Conservation (phyloP, 2,888 invertebrate genomes). For the Sminthurinus aureus region DNA sequence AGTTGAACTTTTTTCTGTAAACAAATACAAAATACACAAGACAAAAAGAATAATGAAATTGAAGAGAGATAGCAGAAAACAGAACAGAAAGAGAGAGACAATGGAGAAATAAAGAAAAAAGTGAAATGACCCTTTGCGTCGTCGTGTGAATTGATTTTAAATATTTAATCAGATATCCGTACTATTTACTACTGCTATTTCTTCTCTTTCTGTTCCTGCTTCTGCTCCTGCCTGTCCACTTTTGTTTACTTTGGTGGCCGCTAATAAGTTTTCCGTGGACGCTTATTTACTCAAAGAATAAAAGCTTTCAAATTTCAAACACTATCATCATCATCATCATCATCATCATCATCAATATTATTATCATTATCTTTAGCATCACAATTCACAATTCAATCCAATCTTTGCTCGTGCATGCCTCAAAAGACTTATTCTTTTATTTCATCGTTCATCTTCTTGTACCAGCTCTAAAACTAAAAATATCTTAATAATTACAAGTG, state of each 20-base stretch:
- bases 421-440: too few species aligned
- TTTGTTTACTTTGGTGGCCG: conserved; percentile 31
- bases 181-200: background rate
- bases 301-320: background rate
- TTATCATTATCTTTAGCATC: too few species aligned
- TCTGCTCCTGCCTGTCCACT: conserved; percentile 26
- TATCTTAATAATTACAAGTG: background rate
- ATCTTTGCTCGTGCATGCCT: too few species aligned
- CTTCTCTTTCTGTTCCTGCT: conserved; percentile 4
- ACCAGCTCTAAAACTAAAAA: background rate
- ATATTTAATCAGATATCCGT: conserved; percentile 27
- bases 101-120: background rate
- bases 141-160: conserved; percentile 37
- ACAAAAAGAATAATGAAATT: background rate
- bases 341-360: background rate
- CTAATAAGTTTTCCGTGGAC: conserved; percentile 31
- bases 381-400: too few species aligned
- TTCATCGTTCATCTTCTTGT: too few species aligned
- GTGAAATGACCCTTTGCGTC: conserved; percentile 13
- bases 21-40: too few species aligned
- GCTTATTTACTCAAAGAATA: conserved; percentile 2
- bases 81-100: background rate
- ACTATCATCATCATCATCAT: too few species aligned
- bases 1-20: too few species aligned
- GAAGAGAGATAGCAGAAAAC: background rate